A percentile compares a stretch with the other conserved stretches of the same genome.
phyloP scores from a whole-genome alignment of 1,140 invertebrate species.

The Cydia strobilella region DNA sequence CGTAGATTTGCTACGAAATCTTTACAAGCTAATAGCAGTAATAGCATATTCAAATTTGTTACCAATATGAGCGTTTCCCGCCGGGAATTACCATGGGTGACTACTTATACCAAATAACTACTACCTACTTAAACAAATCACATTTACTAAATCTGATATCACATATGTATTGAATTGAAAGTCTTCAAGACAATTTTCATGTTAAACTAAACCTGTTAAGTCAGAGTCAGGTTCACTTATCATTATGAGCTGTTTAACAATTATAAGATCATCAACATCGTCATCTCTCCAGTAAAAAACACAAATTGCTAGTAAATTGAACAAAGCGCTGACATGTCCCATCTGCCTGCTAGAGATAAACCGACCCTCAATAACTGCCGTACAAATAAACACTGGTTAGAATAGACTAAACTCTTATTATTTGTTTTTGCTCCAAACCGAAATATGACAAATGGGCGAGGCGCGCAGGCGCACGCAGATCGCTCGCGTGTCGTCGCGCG shows the following conservation, averaged over 20 bases:
- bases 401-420: constrained; percentile 63
- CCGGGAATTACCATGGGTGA: no score
- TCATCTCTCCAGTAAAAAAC: neutral
- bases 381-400: constrained; percentile 73
- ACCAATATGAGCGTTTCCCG: no score
- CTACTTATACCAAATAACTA: no score
- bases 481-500: constrained; percentile 78
- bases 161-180: neutral
- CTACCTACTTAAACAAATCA: no score
- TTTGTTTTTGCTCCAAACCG: constrained; percentile 76
- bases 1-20: constrained; percentile 16
- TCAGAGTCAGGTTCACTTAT: neutral
- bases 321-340: constrained; percentile 57
- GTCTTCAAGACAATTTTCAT: no score
- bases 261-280: neutral
- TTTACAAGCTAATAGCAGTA: neutral
- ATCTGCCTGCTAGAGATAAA: constrained; percentile 70
- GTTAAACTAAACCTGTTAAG: no score
- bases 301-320: constrained; percentile 48
- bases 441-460: constrained; percentile 79
- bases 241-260: neutral
- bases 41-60: no score
- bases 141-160: no score
- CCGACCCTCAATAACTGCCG: constrained; percentile 69
- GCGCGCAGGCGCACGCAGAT: constrained; percentile 51